Evolutionary conservation across 2,113 vertebrate species (phyloP).

Genomic region (Erythrocebus patas): DNA sequence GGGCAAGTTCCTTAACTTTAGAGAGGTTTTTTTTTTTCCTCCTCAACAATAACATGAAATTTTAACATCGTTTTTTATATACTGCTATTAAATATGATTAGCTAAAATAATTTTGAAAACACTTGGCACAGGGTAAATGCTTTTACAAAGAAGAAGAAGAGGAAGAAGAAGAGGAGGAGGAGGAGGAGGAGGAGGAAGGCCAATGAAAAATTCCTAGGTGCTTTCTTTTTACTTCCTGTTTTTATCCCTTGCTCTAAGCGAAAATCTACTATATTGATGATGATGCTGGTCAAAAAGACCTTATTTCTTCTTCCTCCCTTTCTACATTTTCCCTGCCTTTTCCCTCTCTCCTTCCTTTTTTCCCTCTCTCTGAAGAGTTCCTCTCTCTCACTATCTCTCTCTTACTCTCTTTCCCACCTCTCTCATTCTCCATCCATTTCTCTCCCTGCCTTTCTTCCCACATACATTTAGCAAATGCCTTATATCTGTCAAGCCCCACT

Average conservation of each 20-base stretch:
- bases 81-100: not conserved
- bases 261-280: not conserved
- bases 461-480: not conserved
- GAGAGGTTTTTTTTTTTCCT: not conserved
- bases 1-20: not conserved
- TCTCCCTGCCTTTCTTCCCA: not conserved
- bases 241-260: not conserved
- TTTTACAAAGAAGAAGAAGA: not conserved
- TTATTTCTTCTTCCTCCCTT: not conserved
- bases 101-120: not conserved
- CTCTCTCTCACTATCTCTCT: too few relatives aligned
- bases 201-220: too few relatives aligned
- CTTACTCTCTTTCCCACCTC: fast-evolving
- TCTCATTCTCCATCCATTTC: not conserved
- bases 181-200: too few relatives aligned
- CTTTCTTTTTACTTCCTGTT: not conserved
- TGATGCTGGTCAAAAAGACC: not conserved
- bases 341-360: fast-evolving
- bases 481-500: not conserved
- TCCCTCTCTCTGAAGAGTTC: too few relatives aligned
- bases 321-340: too few relatives aligned
- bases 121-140: not conserved
- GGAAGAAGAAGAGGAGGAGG: too few relatives aligned
- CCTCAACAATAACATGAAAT: not conserved
- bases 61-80: not conserved